A percentile compares a stretch with the other conserved stretches of the same genome.
phyloP scores from a whole-genome alignment of 2,888 invertebrate species.

The Eremobia ochroleuca region DNA sequence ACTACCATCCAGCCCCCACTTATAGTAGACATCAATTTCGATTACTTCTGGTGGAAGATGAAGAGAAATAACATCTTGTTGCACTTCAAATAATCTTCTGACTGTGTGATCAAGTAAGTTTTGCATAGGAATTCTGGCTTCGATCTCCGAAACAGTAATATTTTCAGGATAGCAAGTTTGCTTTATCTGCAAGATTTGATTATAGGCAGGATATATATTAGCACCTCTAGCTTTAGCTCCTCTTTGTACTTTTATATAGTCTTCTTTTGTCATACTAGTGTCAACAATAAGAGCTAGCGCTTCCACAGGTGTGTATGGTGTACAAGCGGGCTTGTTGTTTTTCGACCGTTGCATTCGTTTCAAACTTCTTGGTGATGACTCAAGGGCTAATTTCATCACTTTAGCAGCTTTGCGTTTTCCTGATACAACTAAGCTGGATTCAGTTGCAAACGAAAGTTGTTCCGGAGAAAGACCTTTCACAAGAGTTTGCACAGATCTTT shows the following conservation, averaged over 20 bases:
- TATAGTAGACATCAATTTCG: slow-evolving; percentile 19
- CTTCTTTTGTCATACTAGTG: slow-evolving; percentile 19
- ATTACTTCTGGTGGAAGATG: slow-evolving; percentile 5
- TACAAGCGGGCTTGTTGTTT: slow-evolving; percentile 5
- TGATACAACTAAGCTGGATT: too few species aligned
- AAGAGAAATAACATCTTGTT: slow-evolving; percentile 12
- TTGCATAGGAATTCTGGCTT: slow-evolving; percentile 12
- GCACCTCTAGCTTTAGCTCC: slow-evolving; percentile 38
- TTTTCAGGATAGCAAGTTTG: slow-evolving; percentile 18
- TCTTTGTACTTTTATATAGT: slow-evolving; percentile 34
- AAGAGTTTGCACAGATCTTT: slow-evolving; percentile 21
- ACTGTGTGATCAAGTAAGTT: slow-evolving; percentile 25
- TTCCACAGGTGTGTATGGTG: slow-evolving; percentile 16
- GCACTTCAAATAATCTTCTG: slow-evolving; percentile 2
- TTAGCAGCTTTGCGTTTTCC: slow-evolving; percentile 42
- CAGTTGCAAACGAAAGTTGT: slow-evolving; percentile 21
- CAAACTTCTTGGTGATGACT: slow-evolving; percentile 3
- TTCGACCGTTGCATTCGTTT: slow-evolving; percentile 21
- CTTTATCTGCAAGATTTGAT: slow-evolving; percentile 15
- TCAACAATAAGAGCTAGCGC: slow-evolving; percentile 22
- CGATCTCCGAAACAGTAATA: slow-evolving; percentile 20
- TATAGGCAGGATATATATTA: slow-evolving; percentile 39
- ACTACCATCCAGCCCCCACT: too few species aligned
- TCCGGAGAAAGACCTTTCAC: slow-evolving; percentile 8
- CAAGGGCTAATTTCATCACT: slow-evolving; percentile 27